Conservation (phyloP, 2,113 vertebrate genomes). For the Gallinago media region DNA sequence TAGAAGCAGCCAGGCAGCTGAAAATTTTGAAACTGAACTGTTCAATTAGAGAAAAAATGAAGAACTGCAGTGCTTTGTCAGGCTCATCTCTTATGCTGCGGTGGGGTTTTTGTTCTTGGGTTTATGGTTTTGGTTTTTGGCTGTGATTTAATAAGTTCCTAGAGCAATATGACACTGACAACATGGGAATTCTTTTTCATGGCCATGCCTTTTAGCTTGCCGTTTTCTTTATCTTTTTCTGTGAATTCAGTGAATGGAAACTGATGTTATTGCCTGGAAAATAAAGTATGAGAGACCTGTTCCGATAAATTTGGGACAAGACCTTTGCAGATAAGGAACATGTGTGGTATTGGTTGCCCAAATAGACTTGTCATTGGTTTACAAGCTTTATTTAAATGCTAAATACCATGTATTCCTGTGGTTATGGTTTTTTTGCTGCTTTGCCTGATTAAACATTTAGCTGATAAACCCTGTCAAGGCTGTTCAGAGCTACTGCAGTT, state of each 20-base stretch:
- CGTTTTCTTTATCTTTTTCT: background rate
- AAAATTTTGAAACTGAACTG: background rate
- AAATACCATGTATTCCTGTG: conserved; percentile 34
- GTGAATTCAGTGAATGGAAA: background rate
- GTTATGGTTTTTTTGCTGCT: conserved; percentile 22
- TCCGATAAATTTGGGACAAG: background rate
- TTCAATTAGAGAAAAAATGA: background rate
- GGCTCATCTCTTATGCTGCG: background rate
- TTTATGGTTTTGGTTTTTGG: background rate
- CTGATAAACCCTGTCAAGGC: conserved; percentile 51
- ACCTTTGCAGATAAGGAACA: conserved; percentile 45
- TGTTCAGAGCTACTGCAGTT: background rate
- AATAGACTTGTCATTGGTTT: conserved; percentile 40
- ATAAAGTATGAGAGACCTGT: background rate
- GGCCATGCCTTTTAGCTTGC: background rate
- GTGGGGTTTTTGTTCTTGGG: background rate
- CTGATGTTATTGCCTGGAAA: conserved; percentile 1
- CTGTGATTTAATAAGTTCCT: background rate
- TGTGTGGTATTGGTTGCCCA: conserved; percentile 20
- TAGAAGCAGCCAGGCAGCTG: background rate
- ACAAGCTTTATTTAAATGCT: conserved; percentile 54
- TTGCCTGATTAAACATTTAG: conserved; percentile 58
- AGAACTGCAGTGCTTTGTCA: background rate
- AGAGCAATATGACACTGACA: background rate
- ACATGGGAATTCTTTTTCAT: background rate